Evolutionary conservation across 2,888 invertebrate species (phyloP).

Genomic region (Magallana nippona): DNA sequence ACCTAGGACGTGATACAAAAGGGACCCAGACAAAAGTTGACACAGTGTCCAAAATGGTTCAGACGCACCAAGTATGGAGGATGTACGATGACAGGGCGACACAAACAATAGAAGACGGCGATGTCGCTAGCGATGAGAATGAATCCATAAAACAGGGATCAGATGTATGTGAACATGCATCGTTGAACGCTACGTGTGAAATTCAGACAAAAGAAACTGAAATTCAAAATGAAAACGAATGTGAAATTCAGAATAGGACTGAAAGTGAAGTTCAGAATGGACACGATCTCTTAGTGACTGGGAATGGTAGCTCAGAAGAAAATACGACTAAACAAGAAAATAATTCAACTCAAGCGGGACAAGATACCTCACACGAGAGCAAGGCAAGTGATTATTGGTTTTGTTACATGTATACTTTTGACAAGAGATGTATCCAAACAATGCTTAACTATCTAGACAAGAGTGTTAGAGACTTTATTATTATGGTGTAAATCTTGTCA

Average conservation of each 20-base stretch:
- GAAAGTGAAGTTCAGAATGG: neutral
- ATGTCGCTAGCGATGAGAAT: neutral
- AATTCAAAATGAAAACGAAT: neutral
- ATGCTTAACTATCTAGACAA: too few species aligned
- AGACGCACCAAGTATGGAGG: neutral
- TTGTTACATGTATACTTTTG: too few species aligned
- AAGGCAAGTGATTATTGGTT: too few species aligned
- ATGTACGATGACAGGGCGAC: constrained; percentile 21
- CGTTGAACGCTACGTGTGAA: neutral
- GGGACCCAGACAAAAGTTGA: constrained; percentile 7
- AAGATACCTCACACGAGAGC: too few species aligned
- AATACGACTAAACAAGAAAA: too few species aligned
- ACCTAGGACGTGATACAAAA: neutral
- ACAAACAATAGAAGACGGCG: neutral
- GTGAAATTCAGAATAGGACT: neutral
- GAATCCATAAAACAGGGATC: neutral
- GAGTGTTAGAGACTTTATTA: too few species aligned
- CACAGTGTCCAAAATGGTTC: neutral
- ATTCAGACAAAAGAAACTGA: neutral
- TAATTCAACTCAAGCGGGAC: too few species aligned
- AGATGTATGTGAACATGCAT: neutral
- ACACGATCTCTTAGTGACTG: neutral
- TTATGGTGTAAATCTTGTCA: too few species aligned
- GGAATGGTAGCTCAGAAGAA: too few species aligned
- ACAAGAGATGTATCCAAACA: too few species aligned